phyloP scores from a whole-genome alignment of 2,888 invertebrate genomes.

The Mechanitis mazaeus region DNA sequence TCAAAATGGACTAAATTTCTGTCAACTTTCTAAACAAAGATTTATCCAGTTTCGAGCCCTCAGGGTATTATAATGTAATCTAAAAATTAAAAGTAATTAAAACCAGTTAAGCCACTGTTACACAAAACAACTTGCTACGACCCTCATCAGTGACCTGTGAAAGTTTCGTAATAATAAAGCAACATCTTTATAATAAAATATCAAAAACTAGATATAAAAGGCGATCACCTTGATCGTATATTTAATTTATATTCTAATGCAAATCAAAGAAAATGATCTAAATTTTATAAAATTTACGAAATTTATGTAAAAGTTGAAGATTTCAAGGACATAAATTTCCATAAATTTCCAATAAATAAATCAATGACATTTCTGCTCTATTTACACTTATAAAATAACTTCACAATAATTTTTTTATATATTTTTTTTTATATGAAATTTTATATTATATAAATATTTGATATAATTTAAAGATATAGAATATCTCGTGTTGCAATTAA shows the following conservation, averaged over 20 bases:
- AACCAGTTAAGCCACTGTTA: not conserved
- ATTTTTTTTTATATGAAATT: not conserved
- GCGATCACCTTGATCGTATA: not conserved
- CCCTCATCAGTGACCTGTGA: no score
- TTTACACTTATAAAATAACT: not conserved
- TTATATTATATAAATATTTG: not conserved
- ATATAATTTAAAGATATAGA: no score
- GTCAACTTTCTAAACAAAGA: slow-evolving; percentile 1
- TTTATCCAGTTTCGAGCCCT: not conserved
- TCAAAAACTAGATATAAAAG: not conserved
- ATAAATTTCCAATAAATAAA: slow-evolving; percentile 1
- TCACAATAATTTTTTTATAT: no score
- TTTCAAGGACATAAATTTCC: slow-evolving; percentile 1
- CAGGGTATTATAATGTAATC: not conserved
- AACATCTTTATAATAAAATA: not conserved
- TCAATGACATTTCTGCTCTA: not conserved
- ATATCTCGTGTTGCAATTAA: no score
- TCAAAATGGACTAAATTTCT: no score
- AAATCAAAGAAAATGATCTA: slow-evolving; percentile 24
- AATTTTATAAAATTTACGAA: slow-evolving; percentile 18
- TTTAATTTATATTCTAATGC: slow-evolving; percentile 12
- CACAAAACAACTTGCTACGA: no score
- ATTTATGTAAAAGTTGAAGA: slow-evolving; percentile 1
- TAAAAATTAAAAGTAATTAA: not conserved
- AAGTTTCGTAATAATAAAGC: no score